A percentile compares a stretch with the other conserved stretches of the same genome.
These are phyloP conservation scores for Lasioglossum vierecki DNA, from an alignment of 2,888 invertebrate species.

Conservation along the genomic window DNA sequence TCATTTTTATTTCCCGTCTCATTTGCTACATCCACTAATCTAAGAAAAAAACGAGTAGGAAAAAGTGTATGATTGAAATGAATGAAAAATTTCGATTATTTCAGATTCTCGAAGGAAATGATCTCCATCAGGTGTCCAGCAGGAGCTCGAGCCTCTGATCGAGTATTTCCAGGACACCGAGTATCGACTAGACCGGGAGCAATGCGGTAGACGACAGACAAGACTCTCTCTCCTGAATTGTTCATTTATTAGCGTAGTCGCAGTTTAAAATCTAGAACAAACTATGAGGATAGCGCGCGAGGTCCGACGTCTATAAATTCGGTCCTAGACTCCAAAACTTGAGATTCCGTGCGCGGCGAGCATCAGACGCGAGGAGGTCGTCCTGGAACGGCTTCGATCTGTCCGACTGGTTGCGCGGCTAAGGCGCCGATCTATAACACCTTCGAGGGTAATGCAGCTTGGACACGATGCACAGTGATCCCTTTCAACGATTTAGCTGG, in stretches of 20 bases:
- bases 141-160: neutral
- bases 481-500: too few relatives aligned
- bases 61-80: neutral
- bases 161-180: conserved; percentile 24
- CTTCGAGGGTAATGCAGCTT: neutral
- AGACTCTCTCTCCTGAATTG: conserved; percentile 26
- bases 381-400: conserved; percentile 41
- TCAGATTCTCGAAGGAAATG: neutral
- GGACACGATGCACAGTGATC: neutral
- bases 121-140: neutral
- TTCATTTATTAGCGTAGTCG: conserved; percentile 39
- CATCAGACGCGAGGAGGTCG: conserved; percentile 58
- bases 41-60: too few relatives aligned
- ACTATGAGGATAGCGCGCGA: conserved; percentile 31
- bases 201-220: neutral
- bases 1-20: neutral
- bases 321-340: conserved; percentile 68
- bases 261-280: conserved; percentile 38
- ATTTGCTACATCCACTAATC: neutral
- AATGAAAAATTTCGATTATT: neutral
- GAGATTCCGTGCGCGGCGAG: conserved; percentile 57
- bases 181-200: conserved; percentile 26
- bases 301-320: conserved; percentile 57
- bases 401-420: conserved; percentile 47
- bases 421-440: conserved; percentile 38